Percentiles rank a stretch among this genome's conserved stretches.
Evolutionary conservation across 2,888 invertebrate species (phyloP).

Genomic region (Cantharis nigra): DNA sequence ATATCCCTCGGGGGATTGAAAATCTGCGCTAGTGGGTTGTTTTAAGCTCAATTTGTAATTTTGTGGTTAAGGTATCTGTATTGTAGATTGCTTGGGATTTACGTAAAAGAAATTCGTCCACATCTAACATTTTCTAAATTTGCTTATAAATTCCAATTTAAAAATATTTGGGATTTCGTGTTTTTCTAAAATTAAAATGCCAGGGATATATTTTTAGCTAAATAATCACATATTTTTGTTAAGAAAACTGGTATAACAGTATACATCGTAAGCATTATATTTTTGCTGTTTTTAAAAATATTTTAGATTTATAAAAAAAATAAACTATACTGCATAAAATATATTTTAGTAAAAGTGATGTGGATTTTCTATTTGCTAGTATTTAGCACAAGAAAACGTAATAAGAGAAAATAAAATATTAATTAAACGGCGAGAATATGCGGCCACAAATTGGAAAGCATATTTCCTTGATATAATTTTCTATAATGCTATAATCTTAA

Average conservation of each 20-base stretch:
- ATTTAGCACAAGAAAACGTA: too few relatives aligned
- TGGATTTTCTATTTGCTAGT: too few relatives aligned
- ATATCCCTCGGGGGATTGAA: constrained; percentile 39
- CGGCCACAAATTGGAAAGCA: too few relatives aligned
- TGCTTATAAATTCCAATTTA: neutral
- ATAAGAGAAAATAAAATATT: too few relatives aligned
- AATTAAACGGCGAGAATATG: too few relatives aligned
- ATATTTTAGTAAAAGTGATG: too few relatives aligned
- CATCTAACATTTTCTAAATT: neutral
- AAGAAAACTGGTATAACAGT: neutral
- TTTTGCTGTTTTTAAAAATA: too few relatives aligned
- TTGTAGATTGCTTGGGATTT: constrained; percentile 1
- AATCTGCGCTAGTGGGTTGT: constrained; percentile 33
- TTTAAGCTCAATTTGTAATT: constrained; percentile 48
- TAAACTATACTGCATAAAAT: too few relatives aligned
- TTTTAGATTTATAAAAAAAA: too few relatives aligned
- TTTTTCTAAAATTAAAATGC: neutral
- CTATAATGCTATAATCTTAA: too few relatives aligned
- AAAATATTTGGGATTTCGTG: neutral
- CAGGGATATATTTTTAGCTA: neutral
- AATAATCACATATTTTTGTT: neutral
- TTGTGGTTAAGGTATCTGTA: constrained; percentile 31
- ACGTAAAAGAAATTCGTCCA: constrained; percentile 13
- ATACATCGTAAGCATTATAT: too few relatives aligned
- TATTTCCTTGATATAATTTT: too few relatives aligned